Evolutionary conservation across 2,113 vertebrate genomes (phyloP), one percentile per base, ranked within the genome.

Genomic region (Varanus komodoensis): DNA sequence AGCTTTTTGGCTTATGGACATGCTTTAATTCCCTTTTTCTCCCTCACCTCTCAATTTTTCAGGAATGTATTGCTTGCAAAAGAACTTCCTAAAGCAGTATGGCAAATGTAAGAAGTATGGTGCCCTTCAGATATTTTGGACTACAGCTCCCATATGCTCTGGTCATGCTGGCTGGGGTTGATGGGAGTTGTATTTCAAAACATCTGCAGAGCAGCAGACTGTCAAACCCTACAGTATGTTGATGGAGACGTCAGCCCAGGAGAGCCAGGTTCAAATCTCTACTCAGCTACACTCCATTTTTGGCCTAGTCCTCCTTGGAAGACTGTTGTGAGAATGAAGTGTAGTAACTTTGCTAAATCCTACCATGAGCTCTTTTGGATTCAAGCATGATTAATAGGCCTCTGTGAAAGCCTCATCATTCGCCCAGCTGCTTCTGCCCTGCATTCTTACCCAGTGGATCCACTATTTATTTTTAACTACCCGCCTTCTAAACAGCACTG

Each of bases 391-490:
- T 34, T 38, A 77, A 87, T 61, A 75, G 61, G 21, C 12, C 23
- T 15, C n/a, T 11, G n/a, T 29, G 23, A n/a, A 57, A 34, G 23
- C 50, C 52, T 77, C 61, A 38, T 17, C 2, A 38, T 27, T 27
- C 48, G 38, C 64, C 38, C 23, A 69, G 61, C 38, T 64, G 57
- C n/a, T 44, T 23, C 12, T 8, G 25, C 99, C 89, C 98, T 98
- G 96, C 97, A 97, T 96, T 97, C 82, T 97, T 7, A 98, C 99
- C 94, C 96, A 87, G 38, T 91, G 52, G 54, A 96, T 99, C 92
- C 97, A 98, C 27, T 74, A 34, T 8, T 74, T 54, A 81, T 81
- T n/a, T 79, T 15, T 48, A 48, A 54, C 50, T 6, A 81, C 7
- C 50, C 11, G 11, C 3, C 34, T 34, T 34, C 23, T 14, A 68